Conservation (phyloP, 37 sponge, comb jelly and placozoan species). For the Amphimedon queenslandica region DNA sequence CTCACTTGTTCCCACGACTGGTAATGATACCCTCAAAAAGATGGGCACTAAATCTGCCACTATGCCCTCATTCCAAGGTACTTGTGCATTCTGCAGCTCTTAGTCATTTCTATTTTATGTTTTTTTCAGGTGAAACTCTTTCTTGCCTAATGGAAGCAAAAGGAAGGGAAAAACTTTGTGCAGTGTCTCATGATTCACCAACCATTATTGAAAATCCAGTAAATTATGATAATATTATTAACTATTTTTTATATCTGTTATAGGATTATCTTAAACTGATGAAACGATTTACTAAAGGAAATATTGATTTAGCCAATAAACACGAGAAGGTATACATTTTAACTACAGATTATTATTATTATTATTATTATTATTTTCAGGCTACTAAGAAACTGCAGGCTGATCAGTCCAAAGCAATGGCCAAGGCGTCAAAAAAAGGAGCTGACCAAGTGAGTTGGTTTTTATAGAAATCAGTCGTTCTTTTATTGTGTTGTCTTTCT, state of each 20-base stretch:
- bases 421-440: too few relatives aligned
- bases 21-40: too few relatives aligned
- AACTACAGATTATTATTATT: neutral
- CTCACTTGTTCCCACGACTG: too few relatives aligned
- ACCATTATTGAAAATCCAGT: constrained; percentile 16
- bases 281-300: constrained; percentile 16
- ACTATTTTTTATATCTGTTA: neutral
- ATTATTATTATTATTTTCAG: neutral
- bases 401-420: too few relatives aligned
- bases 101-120: too few relatives aligned
- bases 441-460: too few relatives aligned
- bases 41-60: too few relatives aligned
- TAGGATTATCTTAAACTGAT: constrained; percentile 41
- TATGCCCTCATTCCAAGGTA: too few relatives aligned
- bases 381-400: neutral
- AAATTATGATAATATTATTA: neutral
- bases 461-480: too few relatives aligned
- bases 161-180: neutral
- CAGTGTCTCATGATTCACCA: constrained; percentile 7
- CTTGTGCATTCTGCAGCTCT: too few relatives aligned
- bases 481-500: too few relatives aligned
- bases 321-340: constrained; percentile 34
- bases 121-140: constrained; percentile 14
- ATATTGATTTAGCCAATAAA: constrained; percentile 10
- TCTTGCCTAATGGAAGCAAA: constrained; percentile 20